Conservation (phyloP, 1,140 invertebrate genomes). For the Diorhabda carinulata region DNA sequence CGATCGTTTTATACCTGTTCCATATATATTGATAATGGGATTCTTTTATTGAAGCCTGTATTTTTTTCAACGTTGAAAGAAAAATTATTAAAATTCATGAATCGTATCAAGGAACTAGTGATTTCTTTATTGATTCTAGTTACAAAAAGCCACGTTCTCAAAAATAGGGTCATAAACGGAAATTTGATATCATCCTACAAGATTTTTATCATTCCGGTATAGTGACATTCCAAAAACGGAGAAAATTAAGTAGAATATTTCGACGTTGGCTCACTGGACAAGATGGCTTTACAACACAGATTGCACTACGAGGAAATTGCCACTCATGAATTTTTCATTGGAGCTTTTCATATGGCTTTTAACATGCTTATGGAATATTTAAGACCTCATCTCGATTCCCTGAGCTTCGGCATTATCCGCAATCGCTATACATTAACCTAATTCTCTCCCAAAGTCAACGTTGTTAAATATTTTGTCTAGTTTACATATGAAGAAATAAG, state of each 20-base stretch:
- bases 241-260: slow-evolving; percentile 18
- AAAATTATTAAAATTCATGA: not conserved
- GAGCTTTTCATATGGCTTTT: slow-evolving; percentile 18
- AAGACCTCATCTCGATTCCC: not conserved
- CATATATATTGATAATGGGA: too few species aligned
- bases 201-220: slow-evolving; percentile 4
- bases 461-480: not conserved
- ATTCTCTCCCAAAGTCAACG: not conserved
- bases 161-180: slow-evolving; percentile 2
- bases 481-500: not conserved
- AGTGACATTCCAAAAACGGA: slow-evolving; percentile 5
- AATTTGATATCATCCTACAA: not conserved
- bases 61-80: too few species aligned
- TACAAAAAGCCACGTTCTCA: not conserved
- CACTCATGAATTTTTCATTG: slow-evolving; percentile 20
- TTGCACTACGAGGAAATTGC: slow-evolving; percentile 15
- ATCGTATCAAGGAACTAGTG: not conserved
- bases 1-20: too few species aligned
- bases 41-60: too few species aligned
- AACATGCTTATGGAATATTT: slow-evolving; percentile 21
- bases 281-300: not conserved
- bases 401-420: slow-evolving; percentile 6
- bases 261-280: slow-evolving; percentile 9
- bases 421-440: slow-evolving; percentile 6
- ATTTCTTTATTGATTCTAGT: not conserved